A percentile compares a stretch with the other conserved stretches of the same genome.
Conservation (phyloP, 2,888 invertebrate species). For the Xanthia icteritia region DNA sequence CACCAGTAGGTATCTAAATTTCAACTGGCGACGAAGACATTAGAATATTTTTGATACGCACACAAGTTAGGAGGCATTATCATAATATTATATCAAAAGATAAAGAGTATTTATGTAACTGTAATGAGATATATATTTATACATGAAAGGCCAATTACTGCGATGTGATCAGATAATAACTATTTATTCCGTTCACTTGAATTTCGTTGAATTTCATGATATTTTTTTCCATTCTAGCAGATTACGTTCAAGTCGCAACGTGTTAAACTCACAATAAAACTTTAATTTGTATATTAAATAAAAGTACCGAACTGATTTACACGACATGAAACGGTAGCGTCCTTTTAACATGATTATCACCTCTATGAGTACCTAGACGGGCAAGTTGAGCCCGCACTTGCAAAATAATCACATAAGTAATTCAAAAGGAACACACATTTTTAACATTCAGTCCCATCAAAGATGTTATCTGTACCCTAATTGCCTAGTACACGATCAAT, state of each 20-base stretch:
- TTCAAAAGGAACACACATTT: neutral
- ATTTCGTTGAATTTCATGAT: constrained; percentile 26
- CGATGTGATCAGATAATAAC: constrained; percentile 4
- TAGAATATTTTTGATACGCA: constrained; percentile 27
- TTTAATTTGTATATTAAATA: constrained; percentile 27
- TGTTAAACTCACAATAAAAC: constrained; percentile 4
- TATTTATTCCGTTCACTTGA: constrained; percentile 1
- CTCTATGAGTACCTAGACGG: constrained; percentile 16
- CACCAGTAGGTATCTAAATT: constrained; percentile 3
- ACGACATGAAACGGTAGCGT: constrained; percentile 23
- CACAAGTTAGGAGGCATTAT: neutral
- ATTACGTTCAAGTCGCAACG: neutral
- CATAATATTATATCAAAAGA: constrained; percentile 16
- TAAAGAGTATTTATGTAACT: constrained; percentile 25
- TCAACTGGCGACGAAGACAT: constrained; percentile 8
- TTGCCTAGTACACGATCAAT: no score
- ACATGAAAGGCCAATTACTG: constrained; percentile 43
- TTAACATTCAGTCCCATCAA: neutral
- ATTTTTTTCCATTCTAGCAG: constrained; percentile 3
- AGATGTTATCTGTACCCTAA: neutral
- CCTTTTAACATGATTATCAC: constrained; percentile 53
- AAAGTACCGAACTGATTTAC: constrained; percentile 17
- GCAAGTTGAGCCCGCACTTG: neutral
- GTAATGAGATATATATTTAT: neutral
- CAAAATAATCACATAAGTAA: neutral